Evolutionary conservation across 2,113 vertebrate species (phyloP).

Genomic region (Vimba vimba): DNA sequence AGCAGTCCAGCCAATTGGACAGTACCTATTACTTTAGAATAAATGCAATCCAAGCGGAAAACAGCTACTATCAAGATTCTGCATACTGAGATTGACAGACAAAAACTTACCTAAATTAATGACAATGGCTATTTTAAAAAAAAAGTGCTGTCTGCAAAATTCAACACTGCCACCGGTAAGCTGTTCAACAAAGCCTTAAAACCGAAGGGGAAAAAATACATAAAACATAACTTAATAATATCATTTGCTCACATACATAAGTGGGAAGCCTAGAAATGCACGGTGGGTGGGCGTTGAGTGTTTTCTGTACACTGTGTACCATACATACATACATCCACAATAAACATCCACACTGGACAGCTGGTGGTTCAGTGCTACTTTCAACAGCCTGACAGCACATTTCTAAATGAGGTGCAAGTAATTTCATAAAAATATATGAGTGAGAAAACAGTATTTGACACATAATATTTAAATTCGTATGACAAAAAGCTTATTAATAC

Average conservation of each 20-base stretch:
- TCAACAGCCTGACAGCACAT: constrained; percentile 17
- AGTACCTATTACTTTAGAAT: background rate
- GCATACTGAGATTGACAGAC: background rate
- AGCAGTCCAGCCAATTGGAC: background rate
- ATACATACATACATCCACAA: background rate
- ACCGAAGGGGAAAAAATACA: background rate
- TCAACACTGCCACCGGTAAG: background rate
- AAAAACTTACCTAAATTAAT: background rate
- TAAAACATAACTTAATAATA: background rate
- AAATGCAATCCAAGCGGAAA: background rate
- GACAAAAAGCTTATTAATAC: background rate
- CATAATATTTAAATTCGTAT: background rate
- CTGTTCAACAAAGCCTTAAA: background rate
- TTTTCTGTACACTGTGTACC: background rate
- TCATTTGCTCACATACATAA: background rate
- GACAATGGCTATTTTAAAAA: background rate
- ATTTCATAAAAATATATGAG: background rate
- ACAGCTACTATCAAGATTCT: background rate
- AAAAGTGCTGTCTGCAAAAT: background rate
- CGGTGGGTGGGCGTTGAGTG: background rate
- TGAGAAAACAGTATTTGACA: background rate
- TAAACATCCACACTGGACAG: background rate
- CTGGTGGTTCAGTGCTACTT: background rate
- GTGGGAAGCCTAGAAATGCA: background rate
- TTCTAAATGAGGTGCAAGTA: background rate